A percentile compares a stretch with the other conserved stretches of the same genome.
These are phyloP conservation scores for Adelphocoris suturalis DNA, from an alignment of 2,888 invertebrate species.

Conservation along the genomic window DNA sequence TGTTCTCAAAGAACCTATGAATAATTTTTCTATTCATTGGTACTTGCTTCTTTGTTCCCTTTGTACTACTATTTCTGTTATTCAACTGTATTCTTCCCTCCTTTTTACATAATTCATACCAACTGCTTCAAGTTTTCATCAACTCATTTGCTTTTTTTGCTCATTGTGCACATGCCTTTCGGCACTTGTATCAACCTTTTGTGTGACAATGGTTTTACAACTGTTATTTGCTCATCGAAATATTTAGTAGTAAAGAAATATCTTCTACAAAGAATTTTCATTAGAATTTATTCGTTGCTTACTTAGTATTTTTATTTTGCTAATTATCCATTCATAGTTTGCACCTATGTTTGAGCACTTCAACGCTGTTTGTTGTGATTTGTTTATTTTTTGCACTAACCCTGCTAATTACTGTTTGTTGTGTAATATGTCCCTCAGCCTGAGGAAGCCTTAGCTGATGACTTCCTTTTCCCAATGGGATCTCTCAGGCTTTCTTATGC, in stretches of 20 bases:
- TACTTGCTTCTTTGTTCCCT: no score
- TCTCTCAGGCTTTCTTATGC: constrained; percentile 96
- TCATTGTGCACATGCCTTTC: no score
- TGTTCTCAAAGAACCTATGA: no score
- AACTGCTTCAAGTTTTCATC: neutral
- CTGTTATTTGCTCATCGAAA: neutral
- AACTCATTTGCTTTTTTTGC: no score
- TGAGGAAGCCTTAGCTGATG: constrained; percentile 97
- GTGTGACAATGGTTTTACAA: constrained; percentile 1
- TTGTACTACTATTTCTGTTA: no score
- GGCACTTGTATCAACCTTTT: neutral
- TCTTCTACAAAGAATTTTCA: neutral
- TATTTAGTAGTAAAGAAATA: neutral
- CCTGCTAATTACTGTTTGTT: constrained; percentile 76
- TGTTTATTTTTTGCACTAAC: constrained; percentile 64
- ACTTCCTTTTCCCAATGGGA: constrained; percentile 99
- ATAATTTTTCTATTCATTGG: no score
- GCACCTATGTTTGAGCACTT: constrained; percentile 8
- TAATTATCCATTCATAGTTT: constrained; percentile 3
- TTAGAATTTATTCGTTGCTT: neutral
- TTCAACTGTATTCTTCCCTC: no score
- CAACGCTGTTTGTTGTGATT: neutral
- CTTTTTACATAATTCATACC: neutral
- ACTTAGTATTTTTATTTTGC: neutral
- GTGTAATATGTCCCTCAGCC: constrained; percentile 83